Conservation (phyloP, 2,888 invertebrate species). For the Anoplius nigerrimus region DNA sequence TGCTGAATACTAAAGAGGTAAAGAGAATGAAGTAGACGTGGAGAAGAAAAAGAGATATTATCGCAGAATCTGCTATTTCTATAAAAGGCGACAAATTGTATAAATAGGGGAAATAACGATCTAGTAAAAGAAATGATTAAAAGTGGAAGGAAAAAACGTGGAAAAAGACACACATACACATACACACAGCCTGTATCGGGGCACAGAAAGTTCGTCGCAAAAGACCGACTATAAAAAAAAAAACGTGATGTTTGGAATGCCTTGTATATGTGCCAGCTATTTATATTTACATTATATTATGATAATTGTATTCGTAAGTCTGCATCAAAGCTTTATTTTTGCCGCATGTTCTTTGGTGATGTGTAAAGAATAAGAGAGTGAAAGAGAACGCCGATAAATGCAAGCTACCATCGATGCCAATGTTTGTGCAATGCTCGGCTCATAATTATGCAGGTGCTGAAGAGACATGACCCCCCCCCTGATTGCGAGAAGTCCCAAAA, state of each 20-base stretch:
- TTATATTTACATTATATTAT: slow-evolving; percentile 66
- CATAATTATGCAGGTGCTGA: too few relatives aligned
- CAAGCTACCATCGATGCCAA: slow-evolving; percentile 1
- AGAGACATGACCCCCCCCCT: too few relatives aligned
- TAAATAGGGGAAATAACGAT: slow-evolving; percentile 7
- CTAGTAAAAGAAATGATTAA: slow-evolving; percentile 21
- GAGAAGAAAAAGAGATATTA: slow-evolving; percentile 33
- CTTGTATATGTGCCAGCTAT: slow-evolving; percentile 72
- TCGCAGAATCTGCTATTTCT: slow-evolving; percentile 16
- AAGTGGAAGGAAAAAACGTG: slow-evolving; percentile 17
- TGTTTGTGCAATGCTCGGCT: neutral
- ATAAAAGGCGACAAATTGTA: slow-evolving; percentile 14
- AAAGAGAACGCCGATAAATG: slow-evolving; percentile 5
- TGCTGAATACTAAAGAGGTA: slow-evolving; percentile 49
- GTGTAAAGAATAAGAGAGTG: slow-evolving; percentile 18
- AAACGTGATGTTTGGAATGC: slow-evolving; percentile 68
- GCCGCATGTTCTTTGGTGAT: slow-evolving; percentile 51
- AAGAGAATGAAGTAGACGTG: neutral
- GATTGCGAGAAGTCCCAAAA: too few relatives aligned
- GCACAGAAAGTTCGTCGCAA: slow-evolving; percentile 11
- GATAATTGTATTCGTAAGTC: slow-evolving; percentile 59
- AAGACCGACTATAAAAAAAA: slow-evolving; percentile 3
- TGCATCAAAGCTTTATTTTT: slow-evolving; percentile 56
- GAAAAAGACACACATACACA: slow-evolving; percentile 4
- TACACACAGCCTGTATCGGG: too few relatives aligned